Evolutionary conservation across 2,888 invertebrate genomes (phyloP), one percentile per base, ranked within the genome.

Genomic region (Zaprionus bogoriensis): DNA sequence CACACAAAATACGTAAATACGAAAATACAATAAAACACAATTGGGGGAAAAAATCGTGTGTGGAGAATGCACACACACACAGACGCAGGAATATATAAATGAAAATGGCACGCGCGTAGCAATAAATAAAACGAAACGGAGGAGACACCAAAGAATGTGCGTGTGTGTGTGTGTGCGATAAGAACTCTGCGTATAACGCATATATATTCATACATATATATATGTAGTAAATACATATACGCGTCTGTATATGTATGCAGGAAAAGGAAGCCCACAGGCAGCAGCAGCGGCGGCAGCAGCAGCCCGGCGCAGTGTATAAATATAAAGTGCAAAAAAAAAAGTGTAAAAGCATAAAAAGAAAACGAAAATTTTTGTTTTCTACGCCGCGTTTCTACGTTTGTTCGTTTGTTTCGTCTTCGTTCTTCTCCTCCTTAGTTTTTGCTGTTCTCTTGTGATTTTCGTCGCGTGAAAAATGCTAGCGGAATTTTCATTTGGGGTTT

Each of bases 81-180:
- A n/a, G n/a, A n/a, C n/a, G n/a, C n/a, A n/a, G n/a, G n/a, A n/a
- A n/a, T n/a, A n/a, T n/a, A n/a, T n/a, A 53, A 50, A 51, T 32
- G 55, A 73, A 80, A 84, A 81, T 80, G 78, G 78, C 80, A 80
- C 80, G 80, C 84, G 80, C 78, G 77, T 61, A 79, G 64, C 66
- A 69, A 72, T 67, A 76, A 82, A 78, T 66, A 66, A 74, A 81
- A 64, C 54, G 6, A 19, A 5, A 42, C 51, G 36, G 53, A 52
- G 60, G 39, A 59, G 62, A 61, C 51, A 63, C 48, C 53, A 41
- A 64, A 60, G 41, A 50, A 54, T 60, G 28, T 52, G 10, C 25
- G 27, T 46, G 25, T 54, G 54, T 53, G 62, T 54, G 69, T 68
- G 60, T 50, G 58, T 27, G 53, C 28, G 65, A 69, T 69, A 69